Conservation (phyloP, 2,797 vertebrate species). For the Parauchenoglanis punctatus region DNA sequence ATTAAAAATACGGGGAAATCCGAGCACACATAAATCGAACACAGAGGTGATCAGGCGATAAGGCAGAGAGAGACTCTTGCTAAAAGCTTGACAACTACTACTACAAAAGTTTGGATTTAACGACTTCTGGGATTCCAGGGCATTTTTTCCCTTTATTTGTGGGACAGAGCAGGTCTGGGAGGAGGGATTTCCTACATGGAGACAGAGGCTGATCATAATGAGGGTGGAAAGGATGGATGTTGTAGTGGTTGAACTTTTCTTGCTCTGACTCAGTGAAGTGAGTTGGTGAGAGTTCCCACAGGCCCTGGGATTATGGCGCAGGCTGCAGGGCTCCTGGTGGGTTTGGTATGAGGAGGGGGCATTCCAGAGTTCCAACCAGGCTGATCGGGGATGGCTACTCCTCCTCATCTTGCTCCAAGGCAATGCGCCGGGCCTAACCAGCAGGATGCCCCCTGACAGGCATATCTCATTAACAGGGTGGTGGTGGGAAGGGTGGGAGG, state of each 20-base stretch:
- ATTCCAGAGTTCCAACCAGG: conserved; percentile 79
- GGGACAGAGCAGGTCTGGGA: conserved; percentile 5
- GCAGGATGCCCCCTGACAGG: conserved; percentile 75
- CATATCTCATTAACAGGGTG: conserved; percentile 71
- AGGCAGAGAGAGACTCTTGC: neutral
- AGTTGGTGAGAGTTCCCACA: conserved; percentile 55
- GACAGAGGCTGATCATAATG: conserved; percentile 1
- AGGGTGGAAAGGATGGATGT: conserved; percentile 38
- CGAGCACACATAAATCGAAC: conserved; percentile 20
- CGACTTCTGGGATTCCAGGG: neutral
- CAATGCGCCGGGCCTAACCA: conserved; percentile 65
- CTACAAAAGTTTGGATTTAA: conserved; percentile 18
- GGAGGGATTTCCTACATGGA: conserved; percentile 28
- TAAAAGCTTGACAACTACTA: neutral
- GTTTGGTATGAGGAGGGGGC: conserved; percentile 65
- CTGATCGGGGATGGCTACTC: conserved; percentile 72
- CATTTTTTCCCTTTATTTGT: conserved; percentile 8
- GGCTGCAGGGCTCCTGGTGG: conserved; percentile 57
- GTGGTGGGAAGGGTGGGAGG: conserved; percentile 35
- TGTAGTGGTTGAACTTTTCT: conserved; percentile 37
- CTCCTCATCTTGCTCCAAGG: conserved; percentile 70
- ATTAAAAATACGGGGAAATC: conserved; percentile 22
- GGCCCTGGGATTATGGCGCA: conserved; percentile 53
- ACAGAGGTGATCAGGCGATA: neutral
- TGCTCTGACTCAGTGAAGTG: conserved; percentile 21